Base-by-base conservation (phyloP, 2,113 vertebrate species). In the Dolichotis patagonum region DNA sequence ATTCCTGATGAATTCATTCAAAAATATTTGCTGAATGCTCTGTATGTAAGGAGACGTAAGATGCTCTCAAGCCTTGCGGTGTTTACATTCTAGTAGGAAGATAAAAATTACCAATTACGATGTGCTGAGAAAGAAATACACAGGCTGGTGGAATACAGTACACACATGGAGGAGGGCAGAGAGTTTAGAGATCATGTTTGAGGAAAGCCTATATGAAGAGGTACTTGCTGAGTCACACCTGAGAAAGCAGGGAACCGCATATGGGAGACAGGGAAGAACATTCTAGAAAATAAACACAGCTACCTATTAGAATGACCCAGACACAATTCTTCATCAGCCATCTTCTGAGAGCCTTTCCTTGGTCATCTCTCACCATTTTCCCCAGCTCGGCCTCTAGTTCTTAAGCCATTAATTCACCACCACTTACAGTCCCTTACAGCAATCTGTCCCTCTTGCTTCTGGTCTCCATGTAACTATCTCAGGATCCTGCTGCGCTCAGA, bases 231-330 rank as follows among this genome's bases (percentile, higher is more conserved):
- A 88, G 16, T 24, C 38, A 73, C 1, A 46, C 46, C 56, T 54
- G n/a, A 95, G 73, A n/a, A 56, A 62, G n/a, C 77, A 24, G 4
- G 43, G 28, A 67, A 28, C 24, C 41, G 60, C n/a, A 7, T 77
- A 30, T 9, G 54, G 41, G 22, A 94, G 46, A 22, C 32, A 82
- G 28, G 6, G 4, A 63, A 63, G 52, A 75, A 78, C 32, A 56
- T 63, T 78, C 65, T 32, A 87, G 65, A 67, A 94, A 91, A 77
- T 91, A 26, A 93, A 19, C 92, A 60, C 20, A 81, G 80, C 35
- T 22, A 22, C 6, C 17, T 38, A 63, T 60, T 60, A 52, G 5
- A 30, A 54, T 3, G 24, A 22, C 58, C 20, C 26, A 58, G 49
- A 85, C 10, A 24, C 43, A 82, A 10, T 49, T 43, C 41, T 22